Evolutionary conservation across 2,113 vertebrate genomes (phyloP), one percentile per base, ranked within the genome.

Genomic region (Erinaceus europaeus): DNA sequence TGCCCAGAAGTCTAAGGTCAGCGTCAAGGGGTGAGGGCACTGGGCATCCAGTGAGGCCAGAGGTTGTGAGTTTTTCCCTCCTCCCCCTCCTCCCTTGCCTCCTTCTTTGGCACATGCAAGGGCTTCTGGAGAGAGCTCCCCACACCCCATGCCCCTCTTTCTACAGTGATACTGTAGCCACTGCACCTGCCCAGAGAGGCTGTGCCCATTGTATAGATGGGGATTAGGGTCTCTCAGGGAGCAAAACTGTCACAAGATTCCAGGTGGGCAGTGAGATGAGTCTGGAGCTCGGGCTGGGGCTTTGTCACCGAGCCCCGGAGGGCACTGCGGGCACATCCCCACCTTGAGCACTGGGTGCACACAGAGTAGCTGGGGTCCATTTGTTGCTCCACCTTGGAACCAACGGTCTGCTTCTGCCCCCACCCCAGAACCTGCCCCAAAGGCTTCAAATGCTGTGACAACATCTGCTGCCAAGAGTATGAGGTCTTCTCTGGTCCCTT

Each of bases 361-460:
- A 9, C 8, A 55, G 53, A 25, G 53, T 55, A 25, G 21, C 5
- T 3, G 53, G 53, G 53, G 9, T 25, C 53, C 21, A n/a, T n/a
- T n/a, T n/a, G n/a, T n/a, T n/a, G n/a, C 53, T 7, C 53, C 27
- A 12, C 32, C 18, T 32, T 11, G 17, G 13, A 78, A 32, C 50
- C 52, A 21, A 23, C 13, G 7, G 4, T 40, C 8, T 79, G 67
- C 62, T 13, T 80, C 27, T 55, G 15, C 23, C 18, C 17, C n/a
- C 64, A 1, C 25, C 46, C n/a, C 44, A 94, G 94, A 6, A 9
- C 1, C 29, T 96, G 94, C 62, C 50, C 89, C 9, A 14, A 42
- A 27, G 95, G 94, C 53, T 65, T 65, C 59, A 48, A 4, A 2
- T 93, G 93, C 89, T 95, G 95, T 4, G 74, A 38, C 0, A 1